Percentiles rank a stretch among this genome's conserved stretches.
These are phyloP conservation scores for Dendrocincla tyrannina DNA, from an alignment of 2,797 vertebrate genomes.

Conservation along the genomic window DNA sequence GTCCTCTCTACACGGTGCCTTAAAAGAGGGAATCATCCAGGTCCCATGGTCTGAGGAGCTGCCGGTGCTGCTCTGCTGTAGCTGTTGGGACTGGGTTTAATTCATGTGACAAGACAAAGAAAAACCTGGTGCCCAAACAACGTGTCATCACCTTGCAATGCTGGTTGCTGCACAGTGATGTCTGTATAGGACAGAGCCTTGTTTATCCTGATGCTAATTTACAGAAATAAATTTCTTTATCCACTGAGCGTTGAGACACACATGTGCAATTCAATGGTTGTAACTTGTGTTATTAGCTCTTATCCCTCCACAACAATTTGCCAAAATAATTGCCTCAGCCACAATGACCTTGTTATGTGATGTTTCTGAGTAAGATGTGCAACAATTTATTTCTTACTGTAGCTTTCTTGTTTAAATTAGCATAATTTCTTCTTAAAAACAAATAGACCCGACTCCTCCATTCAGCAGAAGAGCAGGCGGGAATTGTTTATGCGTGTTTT, in stretches of 20 bases:
- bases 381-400: constrained; percentile 34
- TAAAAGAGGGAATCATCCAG: background rate
- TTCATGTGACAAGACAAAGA: background rate
- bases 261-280: constrained; percentile 14
- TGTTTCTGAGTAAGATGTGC: constrained; percentile 39
- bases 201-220: constrained; percentile 50
- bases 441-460: background rate
- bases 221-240: constrained; percentile 59
- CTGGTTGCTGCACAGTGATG: background rate
- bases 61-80: background rate
- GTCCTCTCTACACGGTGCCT: accelerated
- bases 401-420: constrained; percentile 60
- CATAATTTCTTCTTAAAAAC: constrained; percentile 46
- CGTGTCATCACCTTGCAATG: background rate
- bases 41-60: background rate
- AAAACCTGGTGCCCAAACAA: background rate
- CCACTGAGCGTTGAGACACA: background rate
- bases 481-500: constrained; percentile 7
- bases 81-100: background rate
- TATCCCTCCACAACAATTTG: constrained; percentile 56
- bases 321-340: constrained; percentile 65
- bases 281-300: constrained; percentile 63
- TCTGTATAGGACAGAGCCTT: background rate
- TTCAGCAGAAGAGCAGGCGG: background rate
- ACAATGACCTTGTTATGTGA: constrained; percentile 61